phyloP scores from a whole-genome alignment of 1,140 invertebrate species.

The Liolophura sinensis region DNA sequence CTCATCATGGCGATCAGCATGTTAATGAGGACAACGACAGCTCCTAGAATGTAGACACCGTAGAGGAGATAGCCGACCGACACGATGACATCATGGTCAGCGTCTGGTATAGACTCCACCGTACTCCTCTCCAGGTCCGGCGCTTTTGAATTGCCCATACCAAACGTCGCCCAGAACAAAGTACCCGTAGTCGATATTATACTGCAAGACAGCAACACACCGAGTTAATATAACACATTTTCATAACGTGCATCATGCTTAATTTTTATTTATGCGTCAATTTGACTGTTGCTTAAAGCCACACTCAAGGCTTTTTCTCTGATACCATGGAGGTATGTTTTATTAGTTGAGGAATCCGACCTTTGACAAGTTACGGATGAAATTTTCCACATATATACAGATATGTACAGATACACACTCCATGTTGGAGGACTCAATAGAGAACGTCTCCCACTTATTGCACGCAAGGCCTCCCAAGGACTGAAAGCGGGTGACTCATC shows the following conservation, averaged over 20 bases:
- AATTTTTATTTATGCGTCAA: background rate
- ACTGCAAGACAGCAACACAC: constrained; percentile 47
- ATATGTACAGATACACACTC: no score
- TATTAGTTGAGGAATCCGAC: no score
- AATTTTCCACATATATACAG: no score
- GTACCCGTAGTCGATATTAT: constrained; percentile 66
- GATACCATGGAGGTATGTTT: no score
- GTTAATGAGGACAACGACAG: constrained; percentile 30
- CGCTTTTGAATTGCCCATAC: constrained; percentile 68
- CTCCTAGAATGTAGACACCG: constrained; percentile 23
- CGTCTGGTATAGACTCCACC: background rate
- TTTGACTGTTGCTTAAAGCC: no score
- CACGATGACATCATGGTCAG: constrained; percentile 15
- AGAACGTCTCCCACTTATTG: no score
- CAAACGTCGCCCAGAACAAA: constrained; percentile 73
- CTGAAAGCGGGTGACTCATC: no score
- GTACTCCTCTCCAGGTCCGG: constrained; percentile 59
- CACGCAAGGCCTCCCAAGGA: no score
- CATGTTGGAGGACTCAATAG: no score
- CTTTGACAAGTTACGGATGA: no score
- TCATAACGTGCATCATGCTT: background rate
- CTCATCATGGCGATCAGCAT: constrained; percentile 39
- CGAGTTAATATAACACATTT: no score
- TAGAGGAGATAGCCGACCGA: constrained; percentile 30
- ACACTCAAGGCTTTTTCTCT: no score